Evolutionary conservation across 2,113 vertebrate species (phyloP).

Genomic region (Pholis gunnellus): DNA sequence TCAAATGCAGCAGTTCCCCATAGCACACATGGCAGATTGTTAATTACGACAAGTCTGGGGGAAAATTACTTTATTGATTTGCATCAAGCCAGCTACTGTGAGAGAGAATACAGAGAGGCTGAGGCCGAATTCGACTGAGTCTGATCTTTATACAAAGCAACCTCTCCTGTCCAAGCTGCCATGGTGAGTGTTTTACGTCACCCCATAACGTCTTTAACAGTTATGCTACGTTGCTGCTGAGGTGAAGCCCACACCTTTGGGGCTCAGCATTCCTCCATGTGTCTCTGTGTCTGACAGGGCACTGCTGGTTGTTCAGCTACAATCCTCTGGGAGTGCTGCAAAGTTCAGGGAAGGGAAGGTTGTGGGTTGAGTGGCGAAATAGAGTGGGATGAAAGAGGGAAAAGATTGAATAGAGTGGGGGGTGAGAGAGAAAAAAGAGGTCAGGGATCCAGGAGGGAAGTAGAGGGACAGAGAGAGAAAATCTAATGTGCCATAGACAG

Average conservation of each 20-base stretch:
- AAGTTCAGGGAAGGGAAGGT: conserved; percentile 44
- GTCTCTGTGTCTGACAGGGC: conserved; percentile 42
- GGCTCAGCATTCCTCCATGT: conserved; percentile 34
- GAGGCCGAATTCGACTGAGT: conserved; percentile 26
- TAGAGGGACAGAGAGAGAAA: conserved; percentile 36
- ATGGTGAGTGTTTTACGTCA: conserved; percentile 16
- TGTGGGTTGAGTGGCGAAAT: conserved; percentile 43
- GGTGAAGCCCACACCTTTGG: conserved; percentile 36
- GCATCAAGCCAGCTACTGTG: conserved; percentile 55
- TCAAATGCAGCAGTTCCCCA: conserved; percentile 66
- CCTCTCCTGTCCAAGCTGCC: conserved; percentile 32
- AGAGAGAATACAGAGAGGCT: conserved; percentile 52
- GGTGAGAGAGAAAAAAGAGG: conserved; percentile 41
- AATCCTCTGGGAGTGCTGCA: conserved; percentile 47
- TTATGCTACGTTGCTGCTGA: conserved; percentile 24
- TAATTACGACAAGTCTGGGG: conserved; percentile 75
- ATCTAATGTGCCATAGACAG: conserved; percentile 51
- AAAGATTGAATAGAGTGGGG: conserved; percentile 38
- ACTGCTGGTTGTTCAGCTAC: conserved; percentile 28
- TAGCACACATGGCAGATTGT: conserved; percentile 75
- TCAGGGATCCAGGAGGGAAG: conserved; percentile 42
- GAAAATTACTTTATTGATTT: conserved; percentile 83
- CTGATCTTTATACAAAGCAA: conserved; percentile 54
- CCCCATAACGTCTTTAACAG: conserved; percentile 50
- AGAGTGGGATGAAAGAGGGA: conserved; percentile 53